Evolutionary conservation across 2,888 invertebrate genomes (phyloP), one percentile per base, ranked within the genome.

Genomic region (Drosophila kanekoi): DNA sequence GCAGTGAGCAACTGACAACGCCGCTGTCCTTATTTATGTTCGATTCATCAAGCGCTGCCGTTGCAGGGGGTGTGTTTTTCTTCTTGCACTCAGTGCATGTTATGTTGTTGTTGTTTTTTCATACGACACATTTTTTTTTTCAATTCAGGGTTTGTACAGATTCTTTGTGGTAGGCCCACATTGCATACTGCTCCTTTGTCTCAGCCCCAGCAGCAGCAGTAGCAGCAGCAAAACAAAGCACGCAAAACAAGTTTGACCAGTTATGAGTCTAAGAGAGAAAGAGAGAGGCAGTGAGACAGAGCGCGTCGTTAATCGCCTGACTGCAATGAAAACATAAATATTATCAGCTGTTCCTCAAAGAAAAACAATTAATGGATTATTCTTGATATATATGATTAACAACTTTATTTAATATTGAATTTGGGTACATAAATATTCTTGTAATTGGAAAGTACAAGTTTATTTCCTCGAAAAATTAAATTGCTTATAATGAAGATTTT

Each of bases 241-340:
- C 41, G 13, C n/a, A 45, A 57, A 80, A 80, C 80, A 1, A 68
- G 78, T 68, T 67, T 62, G 33, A 79, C 81, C 71, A 64, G 74
- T 71, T 77, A 56, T 40, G 23, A 40, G 37, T 10, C 38, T 13
- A 5, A 10, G 13, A 13, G 11, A n/a, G 10, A 6, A 33, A 6
- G 11, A 23, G 13, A 44, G 40, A 9, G 51, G 16, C 13, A 1
- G 1, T 2, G 2, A 6, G 10, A 56, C 13, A 32, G 18, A 9
- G 28, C 23, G 10, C 23, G n/a, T 6, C 13, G 9, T 14, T n/a
- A 41, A 49, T 38, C 3, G 11, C 4, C 1, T 45, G 28, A 10
- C 10, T 5, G 20, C 8, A 37, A n/a, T 32, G 35, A 57, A 66
- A 75, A 71, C 47, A 62, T 56, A 71, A 63, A 62, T 49, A 45